Conservation (phyloP, 2,797 vertebrate species). For the Lepidocolaptes lacrymiger region DNA sequence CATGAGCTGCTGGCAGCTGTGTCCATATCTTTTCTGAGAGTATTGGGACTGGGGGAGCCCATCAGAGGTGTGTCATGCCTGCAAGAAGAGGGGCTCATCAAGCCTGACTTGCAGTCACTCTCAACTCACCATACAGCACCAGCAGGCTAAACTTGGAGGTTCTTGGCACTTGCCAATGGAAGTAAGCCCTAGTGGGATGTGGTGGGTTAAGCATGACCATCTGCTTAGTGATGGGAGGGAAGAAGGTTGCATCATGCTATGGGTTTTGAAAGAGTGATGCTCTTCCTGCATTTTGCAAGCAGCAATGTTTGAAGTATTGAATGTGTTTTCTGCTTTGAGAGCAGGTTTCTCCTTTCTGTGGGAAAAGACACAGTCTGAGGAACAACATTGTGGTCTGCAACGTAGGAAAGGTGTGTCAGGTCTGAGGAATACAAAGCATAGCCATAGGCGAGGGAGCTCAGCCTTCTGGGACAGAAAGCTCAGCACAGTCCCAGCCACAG, state of each 20-base stretch:
- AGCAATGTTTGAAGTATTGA: neutral
- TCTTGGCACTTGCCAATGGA: neutral
- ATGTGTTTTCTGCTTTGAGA: neutral
- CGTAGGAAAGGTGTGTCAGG: neutral
- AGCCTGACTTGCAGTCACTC: neutral
- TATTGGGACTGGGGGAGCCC: fast-evolving
- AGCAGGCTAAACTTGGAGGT: neutral
- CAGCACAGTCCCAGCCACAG: neutral
- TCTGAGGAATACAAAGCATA: neutral
- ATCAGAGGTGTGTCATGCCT: fast-evolving
- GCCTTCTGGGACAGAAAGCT: neutral
- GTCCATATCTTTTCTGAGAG: fast-evolving
- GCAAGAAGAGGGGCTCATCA: neutral
- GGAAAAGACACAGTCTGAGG: neutral
- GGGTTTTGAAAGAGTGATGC: neutral
- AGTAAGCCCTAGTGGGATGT: neutral
- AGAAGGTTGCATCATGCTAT: neutral
- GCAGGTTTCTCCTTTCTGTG: neutral
- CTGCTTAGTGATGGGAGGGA: fast-evolving
- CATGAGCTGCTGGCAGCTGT: neutral
- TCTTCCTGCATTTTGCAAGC: neutral
- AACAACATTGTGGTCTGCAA: neutral
- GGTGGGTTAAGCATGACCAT: neutral
- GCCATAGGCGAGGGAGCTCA: neutral
- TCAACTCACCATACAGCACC: neutral